phyloP scores from a whole-genome alignment of 2,113 vertebrate genomes.

The Periophthalmodon schlosseri region DNA sequence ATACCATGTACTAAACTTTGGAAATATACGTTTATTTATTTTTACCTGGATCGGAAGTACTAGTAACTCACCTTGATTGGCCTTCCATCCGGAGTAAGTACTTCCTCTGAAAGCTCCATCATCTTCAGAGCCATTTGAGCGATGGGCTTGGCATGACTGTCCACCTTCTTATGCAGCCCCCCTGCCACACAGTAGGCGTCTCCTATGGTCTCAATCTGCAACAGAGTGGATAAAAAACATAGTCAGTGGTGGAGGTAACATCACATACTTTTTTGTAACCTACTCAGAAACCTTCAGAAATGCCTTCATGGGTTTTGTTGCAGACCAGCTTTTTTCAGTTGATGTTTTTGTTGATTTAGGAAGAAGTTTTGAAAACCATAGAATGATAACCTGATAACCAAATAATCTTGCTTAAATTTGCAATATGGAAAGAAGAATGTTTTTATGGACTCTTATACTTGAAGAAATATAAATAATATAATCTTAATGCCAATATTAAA shows the following conservation, averaged over 20 bases:
- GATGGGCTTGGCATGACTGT: slow-evolving; percentile 93
- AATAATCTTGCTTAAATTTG: too few species aligned
- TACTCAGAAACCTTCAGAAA: not conserved
- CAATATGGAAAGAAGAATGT: not conserved
- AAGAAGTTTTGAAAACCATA: not conserved
- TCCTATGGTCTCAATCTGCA: slow-evolving; percentile 97
- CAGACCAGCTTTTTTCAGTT: not conserved
- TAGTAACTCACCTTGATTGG: slow-evolving; percentile 88
- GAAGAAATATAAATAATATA: too few species aligned
- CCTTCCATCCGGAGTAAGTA: slow-evolving; percentile 92
- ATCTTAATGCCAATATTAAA: too few species aligned
- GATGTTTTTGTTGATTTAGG: not conserved
- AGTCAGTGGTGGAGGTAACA: not conserved
- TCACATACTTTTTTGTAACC: not conserved
- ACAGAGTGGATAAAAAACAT: slow-evolving; percentile 37
- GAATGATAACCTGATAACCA: too few species aligned
- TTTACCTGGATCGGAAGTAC: not conserved
- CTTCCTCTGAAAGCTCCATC: slow-evolving; percentile 98
- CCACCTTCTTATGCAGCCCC: slow-evolving; percentile 94
- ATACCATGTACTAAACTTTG: too few species aligned
- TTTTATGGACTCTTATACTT: too few species aligned
- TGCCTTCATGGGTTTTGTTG: too few species aligned
- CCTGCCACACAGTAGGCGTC: slow-evolving; percentile 97
- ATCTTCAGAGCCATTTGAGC: slow-evolving; percentile 98
- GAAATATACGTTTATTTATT: not conserved